Evolutionary conservation across 2,113 vertebrate genomes (phyloP).

Genomic region (Carassius gibelio): DNA sequence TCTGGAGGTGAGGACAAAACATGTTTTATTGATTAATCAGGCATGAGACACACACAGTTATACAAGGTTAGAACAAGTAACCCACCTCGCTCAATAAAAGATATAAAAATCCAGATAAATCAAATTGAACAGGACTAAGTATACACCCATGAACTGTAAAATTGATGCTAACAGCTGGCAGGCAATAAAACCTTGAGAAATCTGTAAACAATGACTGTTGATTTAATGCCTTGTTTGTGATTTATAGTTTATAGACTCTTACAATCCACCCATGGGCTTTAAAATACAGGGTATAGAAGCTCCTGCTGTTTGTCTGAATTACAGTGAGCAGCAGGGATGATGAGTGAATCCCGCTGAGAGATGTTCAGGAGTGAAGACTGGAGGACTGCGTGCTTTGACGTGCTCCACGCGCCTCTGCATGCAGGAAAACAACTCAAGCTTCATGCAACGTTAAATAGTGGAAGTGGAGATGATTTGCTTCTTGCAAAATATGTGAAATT

Average conservation of each 20-base stretch:
- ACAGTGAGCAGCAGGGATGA: conserved; percentile 8
- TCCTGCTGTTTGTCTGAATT: conserved; percentile 28
- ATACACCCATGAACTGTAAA: neutral
- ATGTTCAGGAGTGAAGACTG: neutral
- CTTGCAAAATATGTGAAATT: neutral
- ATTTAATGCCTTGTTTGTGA: neutral
- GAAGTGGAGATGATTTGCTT: neutral
- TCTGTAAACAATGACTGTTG: neutral
- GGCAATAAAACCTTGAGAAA: neutral
- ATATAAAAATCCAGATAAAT: conserved; percentile 2
- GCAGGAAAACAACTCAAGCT: neutral
- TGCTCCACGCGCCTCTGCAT: neutral
- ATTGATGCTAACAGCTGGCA: neutral
- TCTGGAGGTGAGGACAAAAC: neutral
- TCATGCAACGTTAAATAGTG: neutral
- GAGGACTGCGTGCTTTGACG: neutral
- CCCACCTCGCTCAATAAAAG: neutral
- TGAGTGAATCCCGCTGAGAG: conserved; percentile 15
- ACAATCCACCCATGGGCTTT: conserved; percentile 7
- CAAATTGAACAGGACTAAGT: neutral
- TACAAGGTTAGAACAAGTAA: conserved; percentile 15
- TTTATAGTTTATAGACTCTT: conserved; percentile 1
- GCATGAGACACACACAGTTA: neutral
- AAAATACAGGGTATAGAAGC: conserved; percentile 19
- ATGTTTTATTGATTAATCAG: conserved; percentile 19